Percentiles rank a stretch among this genome's conserved stretches.
Evolutionary conservation across 1,140 invertebrate genomes (phyloP).

Genomic region (Hycleus phaleratus): DNA sequence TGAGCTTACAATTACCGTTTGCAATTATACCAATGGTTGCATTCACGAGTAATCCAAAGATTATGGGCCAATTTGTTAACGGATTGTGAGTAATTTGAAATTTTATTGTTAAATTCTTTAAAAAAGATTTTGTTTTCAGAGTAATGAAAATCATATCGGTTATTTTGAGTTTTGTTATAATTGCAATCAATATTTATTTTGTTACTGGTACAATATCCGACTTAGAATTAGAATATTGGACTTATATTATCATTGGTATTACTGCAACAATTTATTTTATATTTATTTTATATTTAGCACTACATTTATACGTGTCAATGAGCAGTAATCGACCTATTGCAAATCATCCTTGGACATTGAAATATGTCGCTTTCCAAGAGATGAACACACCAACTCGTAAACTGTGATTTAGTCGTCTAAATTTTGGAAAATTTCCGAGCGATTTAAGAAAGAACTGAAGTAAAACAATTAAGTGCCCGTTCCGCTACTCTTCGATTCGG

Average conservation of each 20-base stretch:
- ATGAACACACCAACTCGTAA: slow-evolving; percentile 11
- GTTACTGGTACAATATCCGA: slow-evolving; percentile 53
- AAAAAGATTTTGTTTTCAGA: slow-evolving; percentile 40
- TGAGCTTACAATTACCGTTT: slow-evolving; percentile 79
- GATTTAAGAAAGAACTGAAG: too few species aligned
- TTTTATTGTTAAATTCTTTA: slow-evolving; percentile 20
- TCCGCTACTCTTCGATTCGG: too few species aligned
- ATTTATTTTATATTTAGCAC: slow-evolving; percentile 59
- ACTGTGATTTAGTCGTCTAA: not conserved
- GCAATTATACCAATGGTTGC: slow-evolving; percentile 81
- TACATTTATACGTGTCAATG: slow-evolving; percentile 49
- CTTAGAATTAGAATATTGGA: slow-evolving; percentile 45
- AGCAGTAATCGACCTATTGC: slow-evolving; percentile 40
- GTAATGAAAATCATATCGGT: slow-evolving; percentile 56
- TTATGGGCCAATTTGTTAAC: slow-evolving; percentile 82
- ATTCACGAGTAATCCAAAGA: slow-evolving; percentile 69
- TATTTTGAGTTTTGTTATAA: slow-evolving; percentile 58
- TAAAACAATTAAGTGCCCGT: too few species aligned
- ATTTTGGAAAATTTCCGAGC: too few species aligned
- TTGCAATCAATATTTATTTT: slow-evolving; percentile 76
- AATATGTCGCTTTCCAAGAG: slow-evolving; percentile 20
- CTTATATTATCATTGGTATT: slow-evolving; percentile 48
- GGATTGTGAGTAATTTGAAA: slow-evolving; percentile 50
- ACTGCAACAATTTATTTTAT: slow-evolving; percentile 55
- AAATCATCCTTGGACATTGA: slow-evolving; percentile 19